These are phyloP conservation scores for Todiramphus chloris DNA, from an alignment of 2,113 vertebrate genomes.

Conservation along the genomic window DNA sequence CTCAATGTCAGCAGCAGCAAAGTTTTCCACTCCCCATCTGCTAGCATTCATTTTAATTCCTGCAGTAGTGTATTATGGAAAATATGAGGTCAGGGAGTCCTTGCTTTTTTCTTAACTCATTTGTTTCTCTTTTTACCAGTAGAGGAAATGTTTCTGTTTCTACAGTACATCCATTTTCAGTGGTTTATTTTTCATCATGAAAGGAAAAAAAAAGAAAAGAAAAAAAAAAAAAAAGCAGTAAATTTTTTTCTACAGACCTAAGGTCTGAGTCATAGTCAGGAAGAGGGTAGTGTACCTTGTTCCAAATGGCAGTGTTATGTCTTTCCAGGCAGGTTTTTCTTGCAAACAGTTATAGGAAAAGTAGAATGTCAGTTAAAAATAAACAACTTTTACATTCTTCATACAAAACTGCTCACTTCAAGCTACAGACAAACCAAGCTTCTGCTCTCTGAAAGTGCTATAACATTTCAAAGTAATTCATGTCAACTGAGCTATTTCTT, in stretches of 20 bases:
- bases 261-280: slow-evolving; percentile 19
- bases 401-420: not conserved
- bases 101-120: not conserved
- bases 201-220: not conserved
- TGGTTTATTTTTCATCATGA: not conserved
- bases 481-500: not conserved
- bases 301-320: not conserved
- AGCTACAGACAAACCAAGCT: not conserved
- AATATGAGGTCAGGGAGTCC: not conserved
- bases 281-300: not conserved
- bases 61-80: not conserved
- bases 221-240: not conserved
- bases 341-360: not conserved
- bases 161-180: not conserved
- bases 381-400: not conserved
- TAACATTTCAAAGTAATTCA: not conserved
- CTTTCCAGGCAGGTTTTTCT: slow-evolving; percentile 3
- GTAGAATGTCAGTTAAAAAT: not conserved
- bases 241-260: not conserved
- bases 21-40: slow-evolving; percentile 35
- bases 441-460: not conserved
- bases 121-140: not conserved
- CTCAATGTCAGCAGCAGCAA: not conserved
- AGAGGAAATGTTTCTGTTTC: not conserved
- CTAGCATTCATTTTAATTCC: slow-evolving; percentile 15